Evolutionary conservation across 2,888 invertebrate species (phyloP), one percentile per base, ranked within the genome.

Genomic region (Dysmachus trigonus): DNA sequence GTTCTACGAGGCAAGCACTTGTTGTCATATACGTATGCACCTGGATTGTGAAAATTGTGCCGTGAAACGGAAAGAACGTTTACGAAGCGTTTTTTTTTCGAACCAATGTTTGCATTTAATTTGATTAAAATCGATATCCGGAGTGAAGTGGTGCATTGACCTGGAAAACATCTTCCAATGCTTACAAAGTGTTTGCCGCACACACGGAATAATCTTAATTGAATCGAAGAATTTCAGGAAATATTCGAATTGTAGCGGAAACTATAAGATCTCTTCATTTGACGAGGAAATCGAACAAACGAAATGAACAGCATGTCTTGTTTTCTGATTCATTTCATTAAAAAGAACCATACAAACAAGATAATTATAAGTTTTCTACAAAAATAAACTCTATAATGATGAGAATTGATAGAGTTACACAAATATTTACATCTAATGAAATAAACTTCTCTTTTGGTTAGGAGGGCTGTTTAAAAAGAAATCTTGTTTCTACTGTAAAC

Each of bases 81-180:
- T 30, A n/a, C 38, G 6, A 27, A 47, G 27, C n/a, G 47, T 27
- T 71, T 35, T 22, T 72, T 41, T 72, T 62, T 83, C 72, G 22
- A 83, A 83, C 18, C 72, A 87, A 87, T 87, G 82, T 87, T 87
- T 87, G 76, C 83, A 76, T 85, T 85, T 76, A 76, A 85, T 85
- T 87, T 85, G 73, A 82, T 82, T 82, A 82, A 87, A 87, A 87
- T 87, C 87, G 82, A 87, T 87, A 87, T 62, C 38, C 82, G 81
- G 71, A 87, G 81, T 85, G 82, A 87, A 85, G 41, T 74, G 82
- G 53, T 82, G 62, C 76, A 72, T 18, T 81, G 8, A 13, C 15
- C 5, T 33, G 53, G 30, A 30, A 81, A 81, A 33, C 81, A 81
- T 81, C 81, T 62, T 62, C 10, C 27, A 62, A 18, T 62, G 27